Evolutionary conservation across 1,140 invertebrate species (phyloP).

Genomic region (Chrysoperla carnea): DNA sequence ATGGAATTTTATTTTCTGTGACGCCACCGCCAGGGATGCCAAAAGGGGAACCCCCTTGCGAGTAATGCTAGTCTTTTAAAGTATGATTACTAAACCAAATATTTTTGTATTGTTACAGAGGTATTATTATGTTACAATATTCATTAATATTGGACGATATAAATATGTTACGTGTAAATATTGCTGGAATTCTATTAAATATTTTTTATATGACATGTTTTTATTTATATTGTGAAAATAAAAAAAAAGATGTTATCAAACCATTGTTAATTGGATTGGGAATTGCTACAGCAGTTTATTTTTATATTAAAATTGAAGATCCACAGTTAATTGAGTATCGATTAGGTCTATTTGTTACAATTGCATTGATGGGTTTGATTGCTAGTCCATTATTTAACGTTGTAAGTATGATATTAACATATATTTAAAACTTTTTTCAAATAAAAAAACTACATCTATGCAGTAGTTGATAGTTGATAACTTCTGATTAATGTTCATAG

Average conservation of each 20-base stretch:
- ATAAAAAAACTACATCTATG: too few relatives aligned
- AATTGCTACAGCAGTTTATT: constrained; percentile 35
- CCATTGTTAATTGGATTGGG: constrained; percentile 27
- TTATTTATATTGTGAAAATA: constrained; percentile 41
- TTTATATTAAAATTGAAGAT: constrained; percentile 42
- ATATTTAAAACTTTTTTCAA: too few relatives aligned
- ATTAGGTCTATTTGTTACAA: constrained; percentile 49
- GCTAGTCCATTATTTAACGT: constrained; percentile 49
- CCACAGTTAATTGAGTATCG: constrained; percentile 41
- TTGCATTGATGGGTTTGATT: constrained; percentile 44
- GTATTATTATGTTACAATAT: constrained; percentile 49
- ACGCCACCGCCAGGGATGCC: too few relatives aligned
- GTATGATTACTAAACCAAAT: too few relatives aligned
- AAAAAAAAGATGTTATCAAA: constrained; percentile 25
- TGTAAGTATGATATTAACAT: too few relatives aligned
- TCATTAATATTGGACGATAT: constrained; percentile 46
- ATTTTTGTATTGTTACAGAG: constrained; percentile 30
- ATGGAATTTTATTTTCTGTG: too few relatives aligned
- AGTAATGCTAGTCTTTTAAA: too few relatives aligned
- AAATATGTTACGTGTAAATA: constrained; percentile 54
- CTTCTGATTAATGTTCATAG: too few relatives aligned
- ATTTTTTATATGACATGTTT: constrained; percentile 41
- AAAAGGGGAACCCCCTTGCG: too few relatives aligned
- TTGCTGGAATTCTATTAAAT: constrained; percentile 47
- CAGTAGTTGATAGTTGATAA: too few relatives aligned